Conservation (phyloP, 2,113 vertebrate species). For the Hystrix brachyura region DNA sequence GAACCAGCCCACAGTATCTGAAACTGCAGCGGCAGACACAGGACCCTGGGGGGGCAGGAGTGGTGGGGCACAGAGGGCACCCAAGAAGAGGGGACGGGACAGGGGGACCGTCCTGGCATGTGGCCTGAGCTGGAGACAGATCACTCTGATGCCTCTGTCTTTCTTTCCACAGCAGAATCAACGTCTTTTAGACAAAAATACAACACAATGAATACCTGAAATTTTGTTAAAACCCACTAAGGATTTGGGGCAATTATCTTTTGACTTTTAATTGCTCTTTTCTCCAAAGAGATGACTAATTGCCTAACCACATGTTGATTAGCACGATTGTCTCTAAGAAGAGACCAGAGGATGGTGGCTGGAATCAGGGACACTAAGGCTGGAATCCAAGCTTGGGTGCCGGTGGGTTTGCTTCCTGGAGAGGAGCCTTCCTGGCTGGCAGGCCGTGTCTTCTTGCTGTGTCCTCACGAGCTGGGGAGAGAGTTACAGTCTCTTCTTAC, state of each 20-base stretch:
- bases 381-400: neutral
- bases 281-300: accelerated
- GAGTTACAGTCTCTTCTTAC: neutral
- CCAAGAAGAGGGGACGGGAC: neutral
- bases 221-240: neutral
- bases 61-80: accelerated
- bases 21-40: neutral
- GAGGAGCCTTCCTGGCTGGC: neutral
- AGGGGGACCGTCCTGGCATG: neutral
- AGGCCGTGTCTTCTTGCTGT: neutral
- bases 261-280: neutral
- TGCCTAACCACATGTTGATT: too few relatives aligned
- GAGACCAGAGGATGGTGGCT: neutral
- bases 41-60: accelerated
- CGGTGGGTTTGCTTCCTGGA: neutral
- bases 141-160: neutral
- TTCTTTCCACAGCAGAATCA: neutral
- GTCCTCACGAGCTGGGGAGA: too few relatives aligned
- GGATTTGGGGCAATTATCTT: too few relatives aligned
- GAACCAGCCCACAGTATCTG: accelerated
- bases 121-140: neutral
- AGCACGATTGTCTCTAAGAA: too few relatives aligned
- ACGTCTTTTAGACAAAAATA: neutral
- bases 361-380: too few relatives aligned
- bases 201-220: accelerated